Evolutionary conservation across 2,888 invertebrate species (phyloP).

Genomic region (Phortica magna): DNA sequence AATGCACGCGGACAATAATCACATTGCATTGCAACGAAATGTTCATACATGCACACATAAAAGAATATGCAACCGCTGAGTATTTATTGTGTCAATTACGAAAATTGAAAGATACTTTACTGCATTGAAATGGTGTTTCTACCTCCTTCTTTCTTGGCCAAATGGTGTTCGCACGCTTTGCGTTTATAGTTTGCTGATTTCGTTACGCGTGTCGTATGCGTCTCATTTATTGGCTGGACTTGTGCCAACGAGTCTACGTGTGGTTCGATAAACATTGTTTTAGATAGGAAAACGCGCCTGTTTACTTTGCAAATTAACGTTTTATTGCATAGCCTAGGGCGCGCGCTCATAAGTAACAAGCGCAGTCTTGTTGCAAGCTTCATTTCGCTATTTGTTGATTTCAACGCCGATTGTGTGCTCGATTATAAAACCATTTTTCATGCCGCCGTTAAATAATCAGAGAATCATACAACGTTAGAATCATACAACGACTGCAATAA

Average conservation of each 20-base stretch:
- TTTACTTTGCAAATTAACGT: background rate
- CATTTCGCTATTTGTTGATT: constrained; percentile 19
- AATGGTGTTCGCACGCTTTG: too few species aligned
- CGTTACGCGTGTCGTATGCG: background rate
- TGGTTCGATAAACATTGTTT: too few species aligned
- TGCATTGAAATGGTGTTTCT: background rate
- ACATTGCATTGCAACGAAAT: constrained; percentile 46
- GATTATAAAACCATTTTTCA: constrained; percentile 40
- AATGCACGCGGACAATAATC: constrained; percentile 55
- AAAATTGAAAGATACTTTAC: constrained; percentile 51
- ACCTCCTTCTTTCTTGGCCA: background rate
- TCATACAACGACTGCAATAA: constrained; percentile 49
- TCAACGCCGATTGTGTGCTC: constrained; percentile 6
- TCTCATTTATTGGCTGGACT: background rate
- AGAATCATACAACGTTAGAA: background rate
- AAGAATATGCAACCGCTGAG: background rate
- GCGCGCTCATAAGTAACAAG: constrained; percentile 9
- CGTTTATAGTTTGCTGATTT: background rate
- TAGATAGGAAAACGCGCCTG: background rate
- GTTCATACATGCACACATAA: constrained; percentile 42
- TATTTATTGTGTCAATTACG: constrained; percentile 60
- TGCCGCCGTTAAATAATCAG: constrained; percentile 27
- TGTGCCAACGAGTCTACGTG: too few species aligned
- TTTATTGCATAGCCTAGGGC: constrained; percentile 1
- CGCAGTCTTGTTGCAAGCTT: background rate